These are phyloP conservation scores for Sphaerophoria rueppellii DNA, from an alignment of 2,888 invertebrate species.

Conservation along the genomic window DNA sequence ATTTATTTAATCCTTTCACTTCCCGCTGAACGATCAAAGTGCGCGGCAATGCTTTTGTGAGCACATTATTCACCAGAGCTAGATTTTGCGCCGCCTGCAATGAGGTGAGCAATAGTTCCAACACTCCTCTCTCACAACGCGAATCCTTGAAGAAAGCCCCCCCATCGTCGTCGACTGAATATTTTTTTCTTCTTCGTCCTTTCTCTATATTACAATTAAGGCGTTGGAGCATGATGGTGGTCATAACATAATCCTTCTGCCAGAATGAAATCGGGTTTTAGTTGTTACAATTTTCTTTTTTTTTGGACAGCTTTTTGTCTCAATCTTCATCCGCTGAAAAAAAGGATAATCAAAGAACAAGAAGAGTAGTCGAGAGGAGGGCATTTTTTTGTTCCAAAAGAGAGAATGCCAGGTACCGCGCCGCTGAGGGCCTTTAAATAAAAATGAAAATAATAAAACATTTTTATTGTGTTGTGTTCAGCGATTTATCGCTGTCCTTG, in stretches of 20 bases:
- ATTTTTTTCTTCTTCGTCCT: slow-evolving; percentile 3
- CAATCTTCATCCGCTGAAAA: slow-evolving; percentile 59
- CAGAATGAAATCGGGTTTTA: slow-evolving; percentile 58
- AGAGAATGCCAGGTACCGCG: background rate
- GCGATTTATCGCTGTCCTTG: slow-evolving; percentile 73
- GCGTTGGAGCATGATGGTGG: slow-evolving; percentile 70
- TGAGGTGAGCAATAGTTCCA: slow-evolving; percentile 68
- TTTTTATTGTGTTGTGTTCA: slow-evolving; percentile 63
- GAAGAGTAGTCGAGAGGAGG: slow-evolving; percentile 6
- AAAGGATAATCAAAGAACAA: slow-evolving; percentile 72
- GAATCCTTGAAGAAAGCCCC: slow-evolving; percentile 59
- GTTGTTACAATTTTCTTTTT: slow-evolving; percentile 44
- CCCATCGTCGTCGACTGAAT: slow-evolving; percentile 6
- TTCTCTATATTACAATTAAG: slow-evolving; percentile 63
- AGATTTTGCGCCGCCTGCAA: slow-evolving; percentile 59
- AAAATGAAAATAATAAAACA: slow-evolving; percentile 22
- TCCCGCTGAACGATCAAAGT: slow-evolving; percentile 71
- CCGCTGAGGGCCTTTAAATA: background rate
- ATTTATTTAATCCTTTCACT: slow-evolving; percentile 74
- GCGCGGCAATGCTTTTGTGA: slow-evolving; percentile 58
- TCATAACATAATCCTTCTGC: slow-evolving; percentile 72
- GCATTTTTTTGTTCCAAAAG: background rate
- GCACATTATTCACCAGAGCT: slow-evolving; percentile 20
- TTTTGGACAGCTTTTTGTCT: slow-evolving; percentile 6
- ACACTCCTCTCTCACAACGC: slow-evolving; percentile 37